These are phyloP conservation scores for Myripristis murdjan DNA, from an alignment of 2,797 vertebrate genomes.

Conservation along the genomic window DNA sequence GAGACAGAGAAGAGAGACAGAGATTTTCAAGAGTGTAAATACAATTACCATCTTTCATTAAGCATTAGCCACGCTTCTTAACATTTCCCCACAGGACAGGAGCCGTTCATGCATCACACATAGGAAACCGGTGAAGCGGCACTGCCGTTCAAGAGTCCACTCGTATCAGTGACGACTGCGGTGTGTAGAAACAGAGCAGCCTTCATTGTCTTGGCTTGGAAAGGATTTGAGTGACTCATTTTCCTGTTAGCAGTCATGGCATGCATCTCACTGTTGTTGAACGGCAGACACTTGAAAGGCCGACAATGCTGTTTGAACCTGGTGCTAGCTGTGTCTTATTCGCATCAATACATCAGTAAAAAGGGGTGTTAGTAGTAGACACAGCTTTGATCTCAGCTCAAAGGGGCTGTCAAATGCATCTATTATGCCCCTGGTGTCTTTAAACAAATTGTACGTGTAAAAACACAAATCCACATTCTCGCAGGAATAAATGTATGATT, in stretches of 20 bases:
- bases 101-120: neutral
- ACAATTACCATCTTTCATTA: constrained; percentile 5
- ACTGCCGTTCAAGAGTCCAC: neutral
- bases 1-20: constrained; percentile 11
- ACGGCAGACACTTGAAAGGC: constrained; percentile 1
- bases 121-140: neutral
- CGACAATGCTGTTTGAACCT: neutral
- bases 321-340: neutral
- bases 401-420: constrained; percentile 11
- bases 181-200: neutral
- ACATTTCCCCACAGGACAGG: neutral
- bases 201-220: neutral
- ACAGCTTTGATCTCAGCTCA: neutral
- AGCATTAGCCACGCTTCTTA: neutral
- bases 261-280: neutral
- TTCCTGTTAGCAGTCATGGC: neutral
- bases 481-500: neutral
- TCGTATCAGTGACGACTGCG: neutral
- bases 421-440: constrained; percentile 25
- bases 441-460: neutral
- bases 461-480: neutral
- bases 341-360: neutral
- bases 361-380: neutral
- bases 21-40: neutral
- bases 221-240: neutral